phyloP scores from a whole-genome alignment of 2,113 vertebrate genomes.

The Cephalopterus ornatus region DNA sequence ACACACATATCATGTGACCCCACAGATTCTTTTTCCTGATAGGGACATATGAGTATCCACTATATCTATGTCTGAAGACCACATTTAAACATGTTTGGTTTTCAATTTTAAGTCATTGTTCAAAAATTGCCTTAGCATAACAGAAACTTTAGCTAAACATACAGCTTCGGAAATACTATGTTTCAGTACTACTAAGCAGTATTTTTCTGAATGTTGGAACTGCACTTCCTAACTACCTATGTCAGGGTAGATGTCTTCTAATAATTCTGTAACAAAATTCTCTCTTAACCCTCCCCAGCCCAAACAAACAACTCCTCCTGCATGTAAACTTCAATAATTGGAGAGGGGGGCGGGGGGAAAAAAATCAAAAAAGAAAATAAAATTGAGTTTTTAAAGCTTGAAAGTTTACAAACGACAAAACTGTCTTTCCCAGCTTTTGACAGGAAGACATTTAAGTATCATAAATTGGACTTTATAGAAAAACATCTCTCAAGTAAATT shows the following conservation, averaged over 20 bases:
- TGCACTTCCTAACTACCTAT: accelerated
- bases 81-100: neutral
- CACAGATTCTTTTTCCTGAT: neutral
- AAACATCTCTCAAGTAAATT: neutral
- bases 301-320: neutral
- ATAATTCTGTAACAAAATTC: neutral
- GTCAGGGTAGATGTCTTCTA: neutral
- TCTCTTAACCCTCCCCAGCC: neutral
- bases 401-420: neutral
- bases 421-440: neutral
- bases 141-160: neutral
- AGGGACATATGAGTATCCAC: neutral
- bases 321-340: neutral
- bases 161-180: neutral
- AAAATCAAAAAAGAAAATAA: neutral
- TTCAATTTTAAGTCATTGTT: neutral
- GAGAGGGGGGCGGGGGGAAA: neutral
- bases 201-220: neutral
- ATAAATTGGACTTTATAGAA: accelerated
- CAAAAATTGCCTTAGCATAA: neutral
- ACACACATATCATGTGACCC: neutral
- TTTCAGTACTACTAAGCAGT: neutral
- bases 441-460: neutral
- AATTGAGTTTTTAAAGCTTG: neutral
- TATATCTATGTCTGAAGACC: neutral